Percentiles rank a stretch among this genome's conserved stretches.
Conservation (phyloP, 1,140 invertebrate species). For the Drosophila obscura region DNA sequence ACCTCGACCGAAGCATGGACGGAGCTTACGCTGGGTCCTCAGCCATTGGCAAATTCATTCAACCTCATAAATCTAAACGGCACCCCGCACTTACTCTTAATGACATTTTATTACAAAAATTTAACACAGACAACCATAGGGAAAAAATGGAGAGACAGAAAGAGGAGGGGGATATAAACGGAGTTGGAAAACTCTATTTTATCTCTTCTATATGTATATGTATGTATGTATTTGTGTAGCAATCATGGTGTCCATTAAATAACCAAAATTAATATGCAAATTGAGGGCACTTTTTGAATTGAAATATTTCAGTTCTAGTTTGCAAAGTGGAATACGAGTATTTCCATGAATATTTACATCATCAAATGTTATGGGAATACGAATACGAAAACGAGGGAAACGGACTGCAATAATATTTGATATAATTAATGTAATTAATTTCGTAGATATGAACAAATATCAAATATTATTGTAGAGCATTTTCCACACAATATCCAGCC, state of each 20-base stretch:
- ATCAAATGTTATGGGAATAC: too few species aligned
- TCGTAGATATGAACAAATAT: too few species aligned
- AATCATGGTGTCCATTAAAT: slow-evolving; percentile 12
- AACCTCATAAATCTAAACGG: slow-evolving; percentile 64
- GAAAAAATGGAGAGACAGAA: too few species aligned
- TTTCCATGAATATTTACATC: background rate
- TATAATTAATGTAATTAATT: too few species aligned
- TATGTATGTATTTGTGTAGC: too few species aligned
- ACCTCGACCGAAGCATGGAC: background rate
- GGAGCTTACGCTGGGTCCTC: background rate
- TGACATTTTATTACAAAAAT: slow-evolving; percentile 75
- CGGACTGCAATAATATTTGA: too few species aligned
- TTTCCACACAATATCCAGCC: too few species aligned
- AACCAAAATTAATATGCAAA: slow-evolving; percentile 71
- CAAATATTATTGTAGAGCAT: too few species aligned
- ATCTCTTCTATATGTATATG: background rate
- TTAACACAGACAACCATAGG: slow-evolving; percentile 8
- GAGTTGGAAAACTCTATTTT: too few species aligned
- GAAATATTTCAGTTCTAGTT: too few species aligned
- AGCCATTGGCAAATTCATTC: slow-evolving; percentile 38
- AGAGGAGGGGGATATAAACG: slow-evolving; percentile 1
- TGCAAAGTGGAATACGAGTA: too few species aligned
- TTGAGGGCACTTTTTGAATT: slow-evolving; percentile 43
- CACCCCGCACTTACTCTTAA: slow-evolving; percentile 61
- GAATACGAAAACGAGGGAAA: too few species aligned